Base-by-base conservation (phyloP, 2,797 vertebrate species). In the Typhlichthys subterraneus region DNA sequence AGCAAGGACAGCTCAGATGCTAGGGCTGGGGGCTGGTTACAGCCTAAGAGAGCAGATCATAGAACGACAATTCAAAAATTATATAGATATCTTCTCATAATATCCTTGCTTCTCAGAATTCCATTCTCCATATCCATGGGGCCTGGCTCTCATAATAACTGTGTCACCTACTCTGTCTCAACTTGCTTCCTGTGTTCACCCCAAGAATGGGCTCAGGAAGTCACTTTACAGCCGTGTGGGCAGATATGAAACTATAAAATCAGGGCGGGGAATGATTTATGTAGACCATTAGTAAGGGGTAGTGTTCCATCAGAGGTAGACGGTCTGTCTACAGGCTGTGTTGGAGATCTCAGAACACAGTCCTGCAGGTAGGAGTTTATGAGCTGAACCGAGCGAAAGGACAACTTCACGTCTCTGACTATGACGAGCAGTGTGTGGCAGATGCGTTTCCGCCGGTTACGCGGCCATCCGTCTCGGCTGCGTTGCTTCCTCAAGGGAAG, bases 271-370 rank as follows among this genome's bases (percentile, higher is more conserved):
- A 76, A 61, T 86, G 86, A 90, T 88, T 86, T 81, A 87, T 89
- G 83, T 54, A 0, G 56, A 51, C 85, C 84, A 89, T 90, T 87
- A 88, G 83, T 6, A 3, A 63, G 79, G 85, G 83, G 86, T 86
- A 83, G 75, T 83, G 82, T 87, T 88, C 84, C 87, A 83, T 88
- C 77, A 81, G 70, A 72, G 82, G 85, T 75, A 75, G 77, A 72
- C 79, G 77, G 85, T 73, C 77, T 82, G 85, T 87, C 82, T 84
- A 45, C 71, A 63, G 72, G 81, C 76, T 75, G 65, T 45, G 67
- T n/a, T 63, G 29, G 82, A 84, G 88, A 88, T 79, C 78, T 59
- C 77, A 87, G 75, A 77, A 78, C 75, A 55, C 38, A 38, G 73
- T 74, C 61, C 50, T 58, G 67, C 73, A 76, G 72, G 81, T 71